Conservation (phyloP, 2,113 vertebrate genomes). For the Notiomystis cincta region DNA sequence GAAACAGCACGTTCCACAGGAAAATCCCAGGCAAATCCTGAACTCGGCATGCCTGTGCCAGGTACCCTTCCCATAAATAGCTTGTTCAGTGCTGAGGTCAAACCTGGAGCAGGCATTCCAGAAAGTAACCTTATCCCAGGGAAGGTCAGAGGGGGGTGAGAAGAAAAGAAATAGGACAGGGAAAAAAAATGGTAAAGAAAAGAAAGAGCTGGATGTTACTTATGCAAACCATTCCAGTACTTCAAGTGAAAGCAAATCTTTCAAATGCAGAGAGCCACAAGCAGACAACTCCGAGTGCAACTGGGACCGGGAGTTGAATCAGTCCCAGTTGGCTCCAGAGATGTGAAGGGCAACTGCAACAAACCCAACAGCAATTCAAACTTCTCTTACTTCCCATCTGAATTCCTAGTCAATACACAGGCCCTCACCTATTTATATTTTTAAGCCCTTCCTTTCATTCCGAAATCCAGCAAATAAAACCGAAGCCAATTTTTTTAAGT, state of each 20-base stretch:
- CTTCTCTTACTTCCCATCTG: neutral
- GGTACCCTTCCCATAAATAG: conserved; percentile 48
- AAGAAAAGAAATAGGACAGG: neutral
- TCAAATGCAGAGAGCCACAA: neutral
- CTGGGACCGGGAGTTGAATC: neutral
- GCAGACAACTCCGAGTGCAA: accelerated
- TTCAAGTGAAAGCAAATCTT: neutral
- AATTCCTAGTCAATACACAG: neutral
- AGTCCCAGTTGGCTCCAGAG: neutral
- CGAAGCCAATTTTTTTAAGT: neutral
- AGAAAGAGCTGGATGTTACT: neutral
- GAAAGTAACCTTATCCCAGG: neutral
- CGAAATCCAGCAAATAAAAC: neutral
- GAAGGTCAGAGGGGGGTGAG: neutral
- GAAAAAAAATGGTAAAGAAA: neutral
- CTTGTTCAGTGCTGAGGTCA: neutral
- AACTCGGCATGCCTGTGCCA: neutral
- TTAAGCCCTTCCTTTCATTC: neutral
- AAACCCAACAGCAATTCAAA: neutral
- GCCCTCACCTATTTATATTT: neutral
- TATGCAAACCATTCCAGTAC: neutral
- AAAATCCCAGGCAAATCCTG: neutral
- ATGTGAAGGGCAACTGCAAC: neutral
- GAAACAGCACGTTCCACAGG: neutral
- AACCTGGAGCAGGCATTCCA: conserved; percentile 20